Conservation (phyloP, 1,140 invertebrate species). For the Eubasilissa regina region DNA sequence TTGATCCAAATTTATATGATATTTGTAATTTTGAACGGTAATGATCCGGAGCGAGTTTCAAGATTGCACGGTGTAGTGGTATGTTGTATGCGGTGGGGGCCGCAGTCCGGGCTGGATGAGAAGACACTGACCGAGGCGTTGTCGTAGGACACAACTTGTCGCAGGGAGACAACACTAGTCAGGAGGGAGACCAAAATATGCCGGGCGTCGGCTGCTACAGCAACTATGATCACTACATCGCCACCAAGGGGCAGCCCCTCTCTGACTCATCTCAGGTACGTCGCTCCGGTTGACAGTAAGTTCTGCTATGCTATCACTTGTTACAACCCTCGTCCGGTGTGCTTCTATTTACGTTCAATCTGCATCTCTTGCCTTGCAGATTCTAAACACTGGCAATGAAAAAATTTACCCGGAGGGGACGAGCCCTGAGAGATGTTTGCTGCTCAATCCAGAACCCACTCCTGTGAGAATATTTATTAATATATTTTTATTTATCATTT, state of each 20-base stretch:
- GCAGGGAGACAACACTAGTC: slow-evolving; percentile 88
- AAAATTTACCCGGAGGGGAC: slow-evolving; percentile 67
- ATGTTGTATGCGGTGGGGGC: slow-evolving; percentile 45
- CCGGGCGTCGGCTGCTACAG: slow-evolving; percentile 86
- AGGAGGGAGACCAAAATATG: slow-evolving; percentile 80
- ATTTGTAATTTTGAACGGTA: slow-evolving; percentile 36
- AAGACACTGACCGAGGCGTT: slow-evolving; percentile 68
- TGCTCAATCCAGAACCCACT: slow-evolving; percentile 71
- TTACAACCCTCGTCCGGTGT: slow-evolving; percentile 48
- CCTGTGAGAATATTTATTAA: slow-evolving; percentile 64
- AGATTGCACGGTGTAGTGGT: slow-evolving; percentile 58
- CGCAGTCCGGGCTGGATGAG: slow-evolving; percentile 64
- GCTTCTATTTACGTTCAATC: slow-evolving; percentile 61
- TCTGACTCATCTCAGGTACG: slow-evolving; percentile 76
- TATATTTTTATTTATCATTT: too few species aligned
- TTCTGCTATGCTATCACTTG: slow-evolving; percentile 62
- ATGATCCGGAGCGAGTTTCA: slow-evolving; percentile 54
- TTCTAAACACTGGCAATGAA: slow-evolving; percentile 47
- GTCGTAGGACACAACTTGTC: slow-evolving; percentile 91
- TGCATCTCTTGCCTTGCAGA: slow-evolving; percentile 34
- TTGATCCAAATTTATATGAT: not conserved
- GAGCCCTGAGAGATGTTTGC: slow-evolving; percentile 71
- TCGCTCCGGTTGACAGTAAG: slow-evolving; percentile 55
- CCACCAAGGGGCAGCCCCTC: slow-evolving; percentile 75
- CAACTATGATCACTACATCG: slow-evolving; percentile 86